Percentiles rank a stretch among this genome's conserved stretches.
Conservation (phyloP, 2,888 invertebrate species). For the Chrysodeixis includens region DNA sequence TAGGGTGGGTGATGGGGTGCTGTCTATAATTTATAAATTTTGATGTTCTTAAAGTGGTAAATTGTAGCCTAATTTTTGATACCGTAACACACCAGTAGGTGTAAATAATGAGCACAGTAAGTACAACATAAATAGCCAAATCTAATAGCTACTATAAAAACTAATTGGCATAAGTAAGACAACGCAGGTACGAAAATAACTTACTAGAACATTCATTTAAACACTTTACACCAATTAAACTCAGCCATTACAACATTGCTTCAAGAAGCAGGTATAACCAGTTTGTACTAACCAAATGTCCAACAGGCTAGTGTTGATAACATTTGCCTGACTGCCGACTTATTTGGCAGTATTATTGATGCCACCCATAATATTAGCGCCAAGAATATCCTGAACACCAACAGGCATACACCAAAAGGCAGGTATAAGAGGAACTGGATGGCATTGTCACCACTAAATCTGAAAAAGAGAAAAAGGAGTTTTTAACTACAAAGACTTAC, state of each 20-base stretch:
- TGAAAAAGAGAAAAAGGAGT: slow-evolving; percentile 69
- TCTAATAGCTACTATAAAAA: too few relatives aligned
- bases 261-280: neutral
- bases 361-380: slow-evolving; percentile 88
- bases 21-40: too few relatives aligned
- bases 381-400: slow-evolving; percentile 84
- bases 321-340: slow-evolving; percentile 86
- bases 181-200: too few relatives aligned
- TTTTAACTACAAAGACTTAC: too few relatives aligned
- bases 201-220: neutral
- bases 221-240: neutral
- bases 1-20: too few relatives aligned
- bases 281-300: slow-evolving; percentile 85
- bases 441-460: slow-evolving; percentile 87
- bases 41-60: too few relatives aligned
- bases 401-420: slow-evolving; percentile 88
- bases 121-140: too few relatives aligned
- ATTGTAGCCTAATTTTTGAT: too few relatives aligned
- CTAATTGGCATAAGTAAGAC: too few relatives aligned
- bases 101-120: too few relatives aligned
- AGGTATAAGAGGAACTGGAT: slow-evolving; percentile 87
- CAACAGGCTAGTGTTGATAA: slow-evolving; percentile 89
- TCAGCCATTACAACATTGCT: slow-evolving; percentile 5
- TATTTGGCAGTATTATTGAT: slow-evolving; percentile 89
- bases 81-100: too few relatives aligned